Evolutionary conservation across 2,113 vertebrate genomes (phyloP), one percentile per base, ranked within the genome.

Genomic region (Takifugu bimaculatus): DNA sequence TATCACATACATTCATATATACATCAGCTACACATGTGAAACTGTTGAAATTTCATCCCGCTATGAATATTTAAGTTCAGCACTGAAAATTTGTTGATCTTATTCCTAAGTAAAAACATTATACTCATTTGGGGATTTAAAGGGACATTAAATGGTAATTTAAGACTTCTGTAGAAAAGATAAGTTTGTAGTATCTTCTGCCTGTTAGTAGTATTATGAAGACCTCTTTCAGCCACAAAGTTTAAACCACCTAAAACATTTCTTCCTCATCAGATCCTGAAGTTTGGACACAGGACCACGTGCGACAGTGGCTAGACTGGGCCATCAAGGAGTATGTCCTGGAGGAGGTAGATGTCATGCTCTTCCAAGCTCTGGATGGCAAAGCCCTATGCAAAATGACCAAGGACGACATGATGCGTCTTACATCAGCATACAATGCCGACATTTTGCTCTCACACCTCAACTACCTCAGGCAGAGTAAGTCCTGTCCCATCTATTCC

Each of bases 271-370:
- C 83, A 93, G 92, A 92, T 55, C 91, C 91, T 0, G 84, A 92
- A 77, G 91, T 91, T 3, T 94, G 93, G 93, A 92, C 89, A 1
- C 92, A 92, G 67, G 92, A 93, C 54, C 92, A 94, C 0, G 93
- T 94, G 50, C 74, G 90, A 6, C 93, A 93, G 84, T 94, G 93
- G 93, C 68, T 94, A 77, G 92, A 93, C 76, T 94, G 93, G 93
- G 93, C 93, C n/a, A 92, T 93, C 60, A 93, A 93, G 68, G 92
- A 93, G 77, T 93, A 93, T 13, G 76, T 90, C 29, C 88, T 94
- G 47, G 78, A 89, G 62, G 92, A 92, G 43, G 90, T 94, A 68
- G 92, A 93, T 15, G 85, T 90, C 14, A 65, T 85, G 43, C 79
- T 90, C 13, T 93, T 94, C 80, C 90, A 92, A 4, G 60, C 88